Evolutionary conservation across 92 coral and sea anemone species (phyloP), one percentile per base, ranked within the genome.

Genomic region (Actinernus sp.): DNA sequence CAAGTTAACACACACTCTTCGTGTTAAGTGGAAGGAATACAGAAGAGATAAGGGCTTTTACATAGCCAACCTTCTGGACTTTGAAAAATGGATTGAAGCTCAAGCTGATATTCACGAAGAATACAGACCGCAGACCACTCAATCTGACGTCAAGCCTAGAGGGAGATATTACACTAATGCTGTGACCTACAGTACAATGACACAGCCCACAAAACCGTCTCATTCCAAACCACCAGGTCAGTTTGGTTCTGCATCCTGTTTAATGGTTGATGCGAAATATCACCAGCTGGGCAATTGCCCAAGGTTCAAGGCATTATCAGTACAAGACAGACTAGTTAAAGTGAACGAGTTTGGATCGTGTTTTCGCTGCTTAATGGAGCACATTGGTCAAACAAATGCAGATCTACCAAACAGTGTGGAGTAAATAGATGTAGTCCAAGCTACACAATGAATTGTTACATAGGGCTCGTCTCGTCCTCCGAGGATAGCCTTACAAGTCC

Each of bases 381-480:
- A 58, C 46, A 14, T n/a, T n/a, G n/a, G n/a, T n/a, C n/a, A n/a
- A n/a, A n/a, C n/a, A n/a, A n/a, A n/a, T n/a, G n/a, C n/a, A n/a
- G n/a, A n/a, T n/a, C n/a, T n/a, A n/a, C n/a, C n/a, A n/a, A n/a
- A n/a, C n/a, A n/a, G n/a, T n/a, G n/a, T n/a, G n/a, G n/a, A n/a
- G n/a, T n/a, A n/a, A n/a, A n/a, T n/a, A n/a, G n/a, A n/a, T n/a
- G n/a, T n/a, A n/a, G 46, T n/a, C 76, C 20, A 69, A 46, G 53
- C 56, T 56, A 41, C 65, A 69, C 76, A 55, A 69, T 56, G 76
- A 55, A 58, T 31, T 55, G 76, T 58, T 69, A 26, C 65, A 66
- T 52, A 65, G 64, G 54, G 19, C 19, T 41, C 49, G n/a, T n/a
- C n/a, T n/a, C n/a, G n/a, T n/a, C n/a, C n/a, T n/a, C n/a, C n/a